Evolutionary conservation across 2,113 vertebrate genomes (phyloP), one percentile per base, ranked within the genome.

Genomic region (Ailurus styani): DNA sequence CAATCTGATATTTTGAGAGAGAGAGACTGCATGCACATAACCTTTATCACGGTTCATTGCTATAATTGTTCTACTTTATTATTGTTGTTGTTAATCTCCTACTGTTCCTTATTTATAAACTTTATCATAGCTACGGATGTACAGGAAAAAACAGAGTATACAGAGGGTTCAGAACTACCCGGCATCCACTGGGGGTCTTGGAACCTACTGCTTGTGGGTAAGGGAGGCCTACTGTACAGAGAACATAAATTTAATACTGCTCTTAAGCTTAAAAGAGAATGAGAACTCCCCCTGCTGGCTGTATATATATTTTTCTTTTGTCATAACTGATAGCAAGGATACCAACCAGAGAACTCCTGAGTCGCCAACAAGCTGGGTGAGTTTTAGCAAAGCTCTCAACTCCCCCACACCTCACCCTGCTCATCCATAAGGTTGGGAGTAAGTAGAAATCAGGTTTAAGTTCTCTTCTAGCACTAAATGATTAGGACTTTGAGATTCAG

Each of bases 211-310:
- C 47, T 50, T 5, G 17, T 50, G 29, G 18, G 21, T 52, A 78
- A 78, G 31, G 29, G 47, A 50, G 17, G 45, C 34, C 75, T 78
- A 34, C 75, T 78, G 17, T 42, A 93, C 0, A 87, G 21, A 88
- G 25, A 78, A 64, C 4, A 50, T 21, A 55, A 68, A 93, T 45
- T 34, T 34, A 87, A 57, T 8, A 23, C 11, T 0, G 13, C 45
- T 72, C 90, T 82, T 40, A 34, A n/a, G 57, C 27, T 37, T 31
- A 77, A 87, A 82, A 87, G 73, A 87, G 60, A 86, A 42, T 64
- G 20, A 52, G 79, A 55, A 31, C 68, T 23, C 83, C 97, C 95
- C 29, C 95, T 96, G 87, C 90, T 97, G 95, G 79, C 47, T 20
- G 1, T 3, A 34, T 12, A 17, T 60, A 21, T 20, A 85, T 29